phyloP scores from a whole-genome alignment of 2,797 vertebrate genomes.

The Acrossocheilus fasciatus region DNA sequence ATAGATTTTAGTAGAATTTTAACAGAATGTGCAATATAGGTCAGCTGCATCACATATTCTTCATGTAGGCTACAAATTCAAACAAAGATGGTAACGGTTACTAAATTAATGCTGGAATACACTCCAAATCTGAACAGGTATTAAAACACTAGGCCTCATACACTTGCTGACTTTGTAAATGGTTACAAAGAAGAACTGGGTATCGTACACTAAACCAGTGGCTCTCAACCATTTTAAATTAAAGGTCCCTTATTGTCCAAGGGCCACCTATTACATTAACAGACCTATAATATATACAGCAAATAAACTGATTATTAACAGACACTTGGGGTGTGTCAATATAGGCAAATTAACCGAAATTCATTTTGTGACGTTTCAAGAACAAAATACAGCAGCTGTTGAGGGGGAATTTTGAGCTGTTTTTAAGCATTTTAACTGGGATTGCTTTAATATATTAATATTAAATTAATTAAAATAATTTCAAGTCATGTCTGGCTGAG shows the following conservation, averaged over 20 bases:
- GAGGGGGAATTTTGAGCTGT: not conserved
- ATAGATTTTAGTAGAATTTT: not conserved
- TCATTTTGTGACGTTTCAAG: not conserved
- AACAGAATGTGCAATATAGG: not conserved
- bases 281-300: no score
- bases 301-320: not conserved
- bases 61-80: not conserved
- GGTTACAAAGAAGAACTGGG: not conserved
- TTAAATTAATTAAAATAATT: not conserved
- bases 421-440: not conserved
- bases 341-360: not conserved
- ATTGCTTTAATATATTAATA: not conserved
- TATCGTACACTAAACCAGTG: not conserved
- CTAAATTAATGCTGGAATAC: not conserved
- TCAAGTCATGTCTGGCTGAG: no score
- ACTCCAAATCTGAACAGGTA: not conserved
- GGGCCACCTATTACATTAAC: no score
- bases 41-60: not conserved
- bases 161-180: not conserved
- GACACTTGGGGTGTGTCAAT: not conserved
- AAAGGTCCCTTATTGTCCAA: no score
- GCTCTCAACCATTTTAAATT: not conserved
- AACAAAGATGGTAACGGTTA: not conserved
- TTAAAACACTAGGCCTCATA: not conserved
- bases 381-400: not conserved